A percentile compares a stretch with the other conserved stretches of the same genome.
phyloP scores from a whole-genome alignment of 2,113 vertebrate species.

The Stigmatopora argus region DNA sequence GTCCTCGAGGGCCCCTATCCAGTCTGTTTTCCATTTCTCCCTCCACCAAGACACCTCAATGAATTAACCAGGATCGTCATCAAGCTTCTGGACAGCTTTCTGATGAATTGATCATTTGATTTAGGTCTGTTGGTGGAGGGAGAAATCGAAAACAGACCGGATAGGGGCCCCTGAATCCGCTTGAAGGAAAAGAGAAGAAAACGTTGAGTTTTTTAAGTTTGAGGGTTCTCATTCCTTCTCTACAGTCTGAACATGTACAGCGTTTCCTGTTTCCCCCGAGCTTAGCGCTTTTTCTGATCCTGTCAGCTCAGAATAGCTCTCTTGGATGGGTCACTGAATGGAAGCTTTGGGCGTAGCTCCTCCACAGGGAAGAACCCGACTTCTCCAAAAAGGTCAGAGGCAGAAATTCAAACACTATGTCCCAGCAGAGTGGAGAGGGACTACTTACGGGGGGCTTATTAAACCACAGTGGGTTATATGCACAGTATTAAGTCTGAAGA shows the following conservation, averaged over 20 bases:
- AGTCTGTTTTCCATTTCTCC: no score
- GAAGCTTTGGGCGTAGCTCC: conserved; percentile 40
- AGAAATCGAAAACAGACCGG: no score
- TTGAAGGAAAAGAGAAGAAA: not conserved
- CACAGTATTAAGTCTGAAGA: conserved; percentile 48
- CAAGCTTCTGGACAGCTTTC: no score
- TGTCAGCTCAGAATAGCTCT: conserved; percentile 40
- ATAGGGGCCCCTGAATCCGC: not conserved
- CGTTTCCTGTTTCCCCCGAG: conserved; percentile 37
- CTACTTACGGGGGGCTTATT: conserved; percentile 53
- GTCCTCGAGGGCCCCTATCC: no score
- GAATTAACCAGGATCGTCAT: no score
- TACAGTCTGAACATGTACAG: conserved; percentile 38
- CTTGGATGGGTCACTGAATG: conserved; percentile 43
- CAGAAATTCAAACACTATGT: conserved; percentile 35
- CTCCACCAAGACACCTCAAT: no score
- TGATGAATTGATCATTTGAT: no score
- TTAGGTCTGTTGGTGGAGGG: no score
- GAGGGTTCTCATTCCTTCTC: conserved; percentile 28
- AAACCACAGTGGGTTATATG: conserved; percentile 40
- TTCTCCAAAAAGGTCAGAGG: conserved; percentile 55
- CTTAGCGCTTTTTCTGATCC: conserved; percentile 46
- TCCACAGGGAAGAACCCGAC: conserved; percentile 46
- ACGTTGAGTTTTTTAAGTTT: conserved; percentile 25
- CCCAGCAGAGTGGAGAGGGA: conserved; percentile 38